Evolutionary conservation across 2,113 vertebrate species (phyloP), one percentile per base, ranked within the genome.

Genomic region (Pterocles gutturalis): DNA sequence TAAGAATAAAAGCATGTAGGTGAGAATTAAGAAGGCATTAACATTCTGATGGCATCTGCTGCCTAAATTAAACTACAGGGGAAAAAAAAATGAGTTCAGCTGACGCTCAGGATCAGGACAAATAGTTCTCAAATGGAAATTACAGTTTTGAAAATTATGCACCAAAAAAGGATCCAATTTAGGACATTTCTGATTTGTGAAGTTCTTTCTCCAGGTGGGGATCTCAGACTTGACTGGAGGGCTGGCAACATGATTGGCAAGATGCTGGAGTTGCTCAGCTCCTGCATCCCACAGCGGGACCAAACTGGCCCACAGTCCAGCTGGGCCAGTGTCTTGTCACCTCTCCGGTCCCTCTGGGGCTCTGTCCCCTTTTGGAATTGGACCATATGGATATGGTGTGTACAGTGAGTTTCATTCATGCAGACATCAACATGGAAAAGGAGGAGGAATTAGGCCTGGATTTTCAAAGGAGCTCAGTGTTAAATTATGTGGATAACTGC

Each of bases 11-110:
- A 97, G 97, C 97, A 96, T 96, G 96, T 97, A 97, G 95, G 96
- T 97, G 97, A 97, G 95, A 97, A 97, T 97, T 97, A 97, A 97
- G 93, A 97, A 96, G 96, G 96, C 97, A 97, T 97, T 94, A 96
- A 95, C 96, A 97, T 97, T 96, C 96, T 94, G 95, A 94, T 96
- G 95, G 95, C 96, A 97, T 97, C 96, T 95, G 95, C 95, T 97
- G 96, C 91, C 95, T 97, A 97, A 97, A 97, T 97, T 96, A 97
- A 97, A 97, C 93, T 90, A 92, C 95, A 95, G 82, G 83, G 48
- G 9, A 70, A 96, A 96, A 80, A 81, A 96, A 96, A 91, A 72
- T 15, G 79, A 97, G 94, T 97, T 97, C 95, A 97, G 93, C 94
- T 95, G 95, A 95, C 24, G 89, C 92, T 95, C 90, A 83, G 96